Percentiles rank a stretch among this genome's conserved stretches.
These are phyloP conservation scores for Gryon sp. DNA, from an alignment of 1,140 invertebrate species.

Conservation along the genomic window DNA sequence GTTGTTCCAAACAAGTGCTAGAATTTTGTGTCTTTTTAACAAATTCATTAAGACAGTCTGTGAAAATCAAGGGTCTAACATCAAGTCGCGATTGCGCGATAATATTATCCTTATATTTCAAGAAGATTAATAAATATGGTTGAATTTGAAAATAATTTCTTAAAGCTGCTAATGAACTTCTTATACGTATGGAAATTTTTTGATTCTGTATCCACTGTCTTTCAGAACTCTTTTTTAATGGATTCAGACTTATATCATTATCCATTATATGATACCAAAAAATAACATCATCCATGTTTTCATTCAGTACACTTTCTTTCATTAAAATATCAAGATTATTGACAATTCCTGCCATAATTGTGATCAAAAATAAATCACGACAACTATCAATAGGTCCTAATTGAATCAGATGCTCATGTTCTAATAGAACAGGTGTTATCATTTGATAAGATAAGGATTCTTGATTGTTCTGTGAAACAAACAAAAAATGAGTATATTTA, in stretches of 20 bases:
- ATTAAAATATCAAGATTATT: slow-evolving; percentile 68
- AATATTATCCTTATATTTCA: slow-evolving; percentile 67
- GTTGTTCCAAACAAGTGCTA: slow-evolving; percentile 65
- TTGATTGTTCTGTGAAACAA: slow-evolving; percentile 37
- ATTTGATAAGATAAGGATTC: slow-evolving; percentile 36
- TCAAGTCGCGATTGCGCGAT: slow-evolving; percentile 70
- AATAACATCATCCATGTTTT: slow-evolving; percentile 50
- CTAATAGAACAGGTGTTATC: slow-evolving; percentile 65
- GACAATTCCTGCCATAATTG: slow-evolving; percentile 66
- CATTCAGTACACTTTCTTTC: slow-evolving; percentile 45
- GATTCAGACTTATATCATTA: slow-evolving; percentile 69
- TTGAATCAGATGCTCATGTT: slow-evolving; percentile 74
- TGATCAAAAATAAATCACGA: slow-evolving; percentile 71
- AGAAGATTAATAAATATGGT: slow-evolving; percentile 69
- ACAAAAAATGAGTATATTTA: slow-evolving; percentile 8
- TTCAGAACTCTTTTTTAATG: slow-evolving; percentile 63
- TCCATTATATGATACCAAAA: slow-evolving; percentile 72
- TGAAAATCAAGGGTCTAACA: slow-evolving; percentile 67
- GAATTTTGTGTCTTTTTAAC: slow-evolving; percentile 58
- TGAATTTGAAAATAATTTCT: slow-evolving; percentile 71
- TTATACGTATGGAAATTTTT: slow-evolving; percentile 72
- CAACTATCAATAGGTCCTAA: slow-evolving; percentile 70
- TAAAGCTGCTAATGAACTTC: slow-evolving; percentile 70
- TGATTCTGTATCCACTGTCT: slow-evolving; percentile 68
- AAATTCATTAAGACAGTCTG: slow-evolving; percentile 65